Evolutionary conservation across 2,113 vertebrate genomes (phyloP).

Genomic region (Rhynchomys soricoides): DNA sequence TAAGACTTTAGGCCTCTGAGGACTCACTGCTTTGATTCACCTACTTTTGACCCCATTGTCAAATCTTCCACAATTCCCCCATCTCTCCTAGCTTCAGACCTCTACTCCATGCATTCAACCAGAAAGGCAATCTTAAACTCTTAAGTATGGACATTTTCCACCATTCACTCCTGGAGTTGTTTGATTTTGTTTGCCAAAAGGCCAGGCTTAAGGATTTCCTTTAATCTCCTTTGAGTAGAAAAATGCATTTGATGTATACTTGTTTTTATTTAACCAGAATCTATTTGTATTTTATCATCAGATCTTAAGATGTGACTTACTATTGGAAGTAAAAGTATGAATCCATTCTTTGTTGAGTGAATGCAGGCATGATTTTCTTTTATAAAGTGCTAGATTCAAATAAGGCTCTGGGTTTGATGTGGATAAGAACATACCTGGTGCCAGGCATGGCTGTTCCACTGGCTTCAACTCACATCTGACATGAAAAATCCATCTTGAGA

Average conservation of each 20-base stretch:
- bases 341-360: not conserved
- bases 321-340: not conserved
- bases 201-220: slow-evolving; percentile 15
- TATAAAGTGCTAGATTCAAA: not conserved
- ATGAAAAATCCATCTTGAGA: slow-evolving; percentile 51
- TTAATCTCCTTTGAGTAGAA: slow-evolving; percentile 27
- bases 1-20: not conserved
- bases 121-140: not conserved
- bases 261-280: slow-evolving; percentile 17
- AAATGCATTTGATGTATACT: not conserved
- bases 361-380: not conserved
- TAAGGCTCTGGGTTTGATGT: not conserved
- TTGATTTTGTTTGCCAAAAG: not conserved
- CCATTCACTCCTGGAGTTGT: not conserved
- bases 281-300: slow-evolving; percentile 30
- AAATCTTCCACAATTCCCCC: not conserved
- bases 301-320: slow-evolving; percentile 12
- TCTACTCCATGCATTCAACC: not conserved
- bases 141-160: not conserved
- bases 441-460: not conserved
- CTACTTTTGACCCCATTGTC: not conserved
- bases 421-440: not conserved
- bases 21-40: not conserved
- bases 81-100: not conserved
- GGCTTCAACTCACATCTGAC: slow-evolving; percentile 41